These are phyloP conservation scores for Mionectes macconnelli DNA, from an alignment of 2,113 vertebrate genomes.

Conservation along the genomic window DNA sequence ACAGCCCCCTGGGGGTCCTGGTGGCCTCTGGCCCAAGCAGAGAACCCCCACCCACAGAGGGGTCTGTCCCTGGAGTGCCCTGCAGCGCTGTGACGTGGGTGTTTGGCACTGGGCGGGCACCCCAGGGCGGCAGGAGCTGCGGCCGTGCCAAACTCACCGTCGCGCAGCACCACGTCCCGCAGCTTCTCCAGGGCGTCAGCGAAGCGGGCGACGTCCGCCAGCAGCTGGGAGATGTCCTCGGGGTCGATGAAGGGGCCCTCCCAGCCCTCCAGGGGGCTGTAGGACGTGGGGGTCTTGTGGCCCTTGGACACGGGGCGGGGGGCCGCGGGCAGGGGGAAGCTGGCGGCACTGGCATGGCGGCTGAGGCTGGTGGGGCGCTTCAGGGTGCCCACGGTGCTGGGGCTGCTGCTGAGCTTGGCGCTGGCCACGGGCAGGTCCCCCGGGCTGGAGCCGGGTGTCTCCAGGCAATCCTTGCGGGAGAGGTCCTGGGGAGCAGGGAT, in stretches of 20 bases:
- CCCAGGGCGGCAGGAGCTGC: not conserved
- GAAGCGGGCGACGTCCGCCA: conserved; percentile 85
- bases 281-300: conserved; percentile 73
- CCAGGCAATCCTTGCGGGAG: conserved; percentile 80
- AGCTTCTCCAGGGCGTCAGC: conserved; percentile 92
- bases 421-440: conserved; percentile 61
- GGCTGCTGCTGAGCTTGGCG: conserved; percentile 66
- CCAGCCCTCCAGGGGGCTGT: conserved; percentile 62
- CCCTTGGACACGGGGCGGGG: conserved; percentile 78
- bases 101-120: not conserved
- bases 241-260: conserved; percentile 79
- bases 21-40: rapidly evolving
- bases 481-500: conserved; percentile 79
- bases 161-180: conserved; percentile 84
- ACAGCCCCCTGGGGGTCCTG: rapidly evolving
- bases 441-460: not conserved
- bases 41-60: rapidly evolving
- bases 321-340: conserved; percentile 80
- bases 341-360: conserved; percentile 88
- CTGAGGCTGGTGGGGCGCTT: conserved; percentile 89
- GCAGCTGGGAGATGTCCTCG: conserved; percentile 89
- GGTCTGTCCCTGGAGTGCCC: rapidly evolving
- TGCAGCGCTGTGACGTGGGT: rapidly evolving
- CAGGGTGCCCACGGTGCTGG: conserved; percentile 77
- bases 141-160: conserved; percentile 73